Conservation (phyloP, 2,113 vertebrate species). For the Ctenomys sociabilis region DNA sequence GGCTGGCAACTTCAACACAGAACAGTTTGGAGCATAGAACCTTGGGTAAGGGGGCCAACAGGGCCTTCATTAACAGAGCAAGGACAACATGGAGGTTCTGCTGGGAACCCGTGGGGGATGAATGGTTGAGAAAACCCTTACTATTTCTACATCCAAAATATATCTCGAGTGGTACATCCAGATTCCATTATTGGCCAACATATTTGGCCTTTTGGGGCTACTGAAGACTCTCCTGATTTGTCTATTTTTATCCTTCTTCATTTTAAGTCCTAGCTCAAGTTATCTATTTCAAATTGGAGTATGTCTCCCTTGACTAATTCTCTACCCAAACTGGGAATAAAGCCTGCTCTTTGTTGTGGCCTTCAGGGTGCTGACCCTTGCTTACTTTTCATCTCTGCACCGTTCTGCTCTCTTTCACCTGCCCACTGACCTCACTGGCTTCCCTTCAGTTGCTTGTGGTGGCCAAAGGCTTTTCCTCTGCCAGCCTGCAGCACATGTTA, state of each 20-base stretch:
- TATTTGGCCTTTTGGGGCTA: not conserved
- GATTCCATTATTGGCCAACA: not conserved
- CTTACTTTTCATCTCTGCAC: not conserved
- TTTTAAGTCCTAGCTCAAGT: not conserved
- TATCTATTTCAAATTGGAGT: constrained; percentile 1
- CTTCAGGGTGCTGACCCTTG: not conserved
- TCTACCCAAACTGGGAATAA: not conserved
- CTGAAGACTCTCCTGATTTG: not conserved
- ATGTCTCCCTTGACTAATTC: not conserved
- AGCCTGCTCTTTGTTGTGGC: not conserved
- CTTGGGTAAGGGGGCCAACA: not conserved
- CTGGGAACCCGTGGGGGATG: not conserved
- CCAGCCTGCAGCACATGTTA: rapidly evolving
- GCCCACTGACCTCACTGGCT: not conserved
- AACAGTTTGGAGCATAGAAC: not conserved
- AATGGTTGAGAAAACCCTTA: not conserved
- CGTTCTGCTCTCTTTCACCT: not conserved
- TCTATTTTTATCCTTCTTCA: not conserved
- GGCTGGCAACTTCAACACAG: not conserved
- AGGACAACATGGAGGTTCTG: not conserved
- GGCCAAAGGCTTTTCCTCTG: not conserved
- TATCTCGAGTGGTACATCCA: not conserved
- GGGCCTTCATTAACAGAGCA: not conserved
- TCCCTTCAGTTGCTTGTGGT: not conserved
- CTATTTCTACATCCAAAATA: not conserved